phyloP scores from a whole-genome alignment of 2,888 invertebrate species.

The Abrostola tripartita region DNA sequence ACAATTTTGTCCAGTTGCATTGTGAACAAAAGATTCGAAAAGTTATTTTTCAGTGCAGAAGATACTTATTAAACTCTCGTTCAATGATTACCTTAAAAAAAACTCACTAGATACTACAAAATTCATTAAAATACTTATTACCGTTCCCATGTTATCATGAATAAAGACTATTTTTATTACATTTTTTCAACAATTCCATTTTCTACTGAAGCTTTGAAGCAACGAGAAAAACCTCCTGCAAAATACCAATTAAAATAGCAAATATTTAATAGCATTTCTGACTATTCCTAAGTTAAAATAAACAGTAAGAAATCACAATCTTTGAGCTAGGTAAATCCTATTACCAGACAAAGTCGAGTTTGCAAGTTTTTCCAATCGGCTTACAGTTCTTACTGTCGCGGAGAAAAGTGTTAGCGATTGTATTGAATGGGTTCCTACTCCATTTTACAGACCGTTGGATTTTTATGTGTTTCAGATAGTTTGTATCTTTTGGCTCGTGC shows the following conservation, averaged over 20 bases:
- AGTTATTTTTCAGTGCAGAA: too few species aligned
- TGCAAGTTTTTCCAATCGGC: slow-evolving; percentile 76
- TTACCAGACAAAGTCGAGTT: slow-evolving; percentile 65
- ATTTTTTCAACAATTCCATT: too few species aligned
- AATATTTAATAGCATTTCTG: slow-evolving; percentile 2
- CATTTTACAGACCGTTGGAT: slow-evolving; percentile 29
- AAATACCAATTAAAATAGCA: background rate
- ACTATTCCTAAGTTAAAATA: slow-evolving; percentile 43
- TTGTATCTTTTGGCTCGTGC: background rate
- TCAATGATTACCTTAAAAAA: background rate
- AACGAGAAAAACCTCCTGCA: background rate
- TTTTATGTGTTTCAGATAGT: slow-evolving; percentile 15
- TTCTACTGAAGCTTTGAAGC: too few species aligned
- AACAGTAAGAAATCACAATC: slow-evolving; percentile 55
- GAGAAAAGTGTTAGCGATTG: slow-evolving; percentile 40
- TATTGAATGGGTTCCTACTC: slow-evolving; percentile 20
- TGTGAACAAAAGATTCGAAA: too few species aligned
- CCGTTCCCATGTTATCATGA: too few species aligned
- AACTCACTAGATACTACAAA: background rate
- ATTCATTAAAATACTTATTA: too few species aligned
- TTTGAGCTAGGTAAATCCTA: slow-evolving; percentile 69
- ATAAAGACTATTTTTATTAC: too few species aligned
- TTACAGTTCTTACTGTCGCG: slow-evolving; percentile 58
- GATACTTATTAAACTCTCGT: too few species aligned
- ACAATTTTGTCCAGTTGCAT: too few species aligned